Base-by-base conservation (phyloP, 2,113 vertebrate genomes). In the Leptocoma aspasia region DNA sequence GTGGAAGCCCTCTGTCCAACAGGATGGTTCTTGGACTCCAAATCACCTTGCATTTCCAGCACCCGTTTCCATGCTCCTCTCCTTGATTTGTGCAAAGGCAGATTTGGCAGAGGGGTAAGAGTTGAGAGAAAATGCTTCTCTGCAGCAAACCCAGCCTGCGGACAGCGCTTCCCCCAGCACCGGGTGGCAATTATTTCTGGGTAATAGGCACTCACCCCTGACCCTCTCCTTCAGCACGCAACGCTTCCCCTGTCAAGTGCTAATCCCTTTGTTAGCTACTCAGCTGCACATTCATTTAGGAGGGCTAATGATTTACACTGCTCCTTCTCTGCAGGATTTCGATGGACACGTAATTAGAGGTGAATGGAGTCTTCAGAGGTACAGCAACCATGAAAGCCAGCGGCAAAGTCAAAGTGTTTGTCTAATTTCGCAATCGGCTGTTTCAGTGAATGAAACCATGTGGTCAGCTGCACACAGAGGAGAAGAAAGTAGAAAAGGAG, bases 291-390 rank as follows among this genome's bases (percentile, higher is more conserved):
- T 65, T 95, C 93, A 22, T 95, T 97, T 95, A 96, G 92, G 95
- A 95, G 73, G 85, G 59, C 93, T 95, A 97, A 97, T 78, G 83
- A 96, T 90, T 96, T 92, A 65, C 82, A n/a, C 77, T 59, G 92
- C 2, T 89, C 91, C 71, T 76, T 90, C 91, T 76, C 94, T 16
- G 91, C 92, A 49, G 75, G 95, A 92, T 84, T 95, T 89, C 77
- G 0, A 65, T 4, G 21, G 95, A 88, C 70, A 11, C 39, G 81
- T 95, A 96, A 96, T 97, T 96, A 93, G 94, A 89, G 92, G 95
- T 93, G 91, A 91, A 82, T 44, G 66, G 84, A 88, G 52, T 20
- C 76, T 93, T 90, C 89, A 30, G 86, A 90, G 59, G 83, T 60
- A 18, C 5, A 2, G 78, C 65, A 71, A 3, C 71, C 81, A 64